These are phyloP conservation scores for Limnephilus auricula DNA, from an alignment of 2,888 invertebrate species.

Conservation along the genomic window DNA sequence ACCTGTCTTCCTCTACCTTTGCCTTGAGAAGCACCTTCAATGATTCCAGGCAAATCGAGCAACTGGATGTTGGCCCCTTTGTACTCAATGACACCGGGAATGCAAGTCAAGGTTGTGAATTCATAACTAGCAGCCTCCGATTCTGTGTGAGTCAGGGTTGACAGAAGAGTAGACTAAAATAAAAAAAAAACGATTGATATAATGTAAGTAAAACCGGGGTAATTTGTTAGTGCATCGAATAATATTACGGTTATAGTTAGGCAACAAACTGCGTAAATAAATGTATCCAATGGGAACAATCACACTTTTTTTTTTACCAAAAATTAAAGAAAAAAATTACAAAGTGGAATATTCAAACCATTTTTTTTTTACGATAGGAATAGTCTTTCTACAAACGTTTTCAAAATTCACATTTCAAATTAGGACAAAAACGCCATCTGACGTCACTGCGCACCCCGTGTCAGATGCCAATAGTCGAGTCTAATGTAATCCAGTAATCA, in stretches of 20 bases:
- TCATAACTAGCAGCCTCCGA: constrained; percentile 98
- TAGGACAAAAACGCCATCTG: too few species aligned
- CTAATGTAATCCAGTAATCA: too few species aligned
- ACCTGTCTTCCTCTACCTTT: constrained; percentile 94
- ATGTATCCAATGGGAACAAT: too few species aligned
- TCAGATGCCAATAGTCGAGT: too few species aligned
- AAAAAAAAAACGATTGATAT: not conserved
- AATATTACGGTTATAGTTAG: not conserved
- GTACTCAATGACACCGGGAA: constrained; percentile 99
- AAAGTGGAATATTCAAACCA: too few species aligned
- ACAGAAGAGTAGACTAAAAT: constrained; percentile 93
- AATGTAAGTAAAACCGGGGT: not conserved
- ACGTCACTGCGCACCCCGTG: too few species aligned
- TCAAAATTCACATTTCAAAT: too few species aligned
- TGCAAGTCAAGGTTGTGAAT: constrained; percentile 99
- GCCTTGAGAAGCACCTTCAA: constrained; percentile 98
- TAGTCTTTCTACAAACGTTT: too few species aligned
- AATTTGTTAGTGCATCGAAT: not conserved
- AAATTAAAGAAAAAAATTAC: too few species aligned
- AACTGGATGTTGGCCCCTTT: constrained; percentile 99
- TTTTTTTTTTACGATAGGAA: too few species aligned
- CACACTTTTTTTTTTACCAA: too few species aligned
- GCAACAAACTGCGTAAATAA: too few species aligned
- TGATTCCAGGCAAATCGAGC: constrained; percentile 98
- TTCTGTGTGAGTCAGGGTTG: constrained; percentile 96